Base-by-base conservation (phyloP, 2,797 vertebrate species). In the Thripadectes ignobilis region DNA sequence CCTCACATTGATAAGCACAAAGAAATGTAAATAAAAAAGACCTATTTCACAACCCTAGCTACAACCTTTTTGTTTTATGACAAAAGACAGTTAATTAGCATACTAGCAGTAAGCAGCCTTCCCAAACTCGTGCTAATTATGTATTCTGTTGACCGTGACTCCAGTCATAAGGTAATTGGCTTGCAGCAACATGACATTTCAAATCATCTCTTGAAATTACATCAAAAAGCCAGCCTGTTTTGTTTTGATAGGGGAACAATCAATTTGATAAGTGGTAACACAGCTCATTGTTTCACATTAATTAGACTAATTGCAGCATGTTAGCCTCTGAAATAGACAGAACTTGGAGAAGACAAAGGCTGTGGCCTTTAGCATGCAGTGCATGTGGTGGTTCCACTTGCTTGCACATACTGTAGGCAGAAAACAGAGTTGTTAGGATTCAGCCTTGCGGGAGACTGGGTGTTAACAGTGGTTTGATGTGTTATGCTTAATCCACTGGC, bases 201-300 rank as follows among this genome's bases (percentile, higher is more conserved):
- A 98, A 99, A 99, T 99, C 98, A 99, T 98, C 98, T 98, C 97
- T 98, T 98, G 98, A 98, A 98, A 98, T 98, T 98, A 98, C 98
- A 98, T 98, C 98, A 98, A 98, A 98, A 98, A 98, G 98, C 98
- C 97, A 98, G 98, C 98, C 98, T 98, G 98, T 98, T 98, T 98
- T 98, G 98, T 98, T 98, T 98, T 98, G 98, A 98, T 98, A 98
- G 98, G 98, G 98, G 98, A 98, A 98, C 98, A 99, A 98, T 99
- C 98, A 98, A 98, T 99, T 98, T 98, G 98, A 98, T 98, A 98
- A 98, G 98, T 99, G 98, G 98, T 98, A 98, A 98, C 98, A 98
- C 98, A 98, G 98, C 98, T 98, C 98, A 98, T 98, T 99, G 98
- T 99, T 98, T 98, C 98, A 98, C 98, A 98, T 98, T 99, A 99